Percentiles rank a stretch among this genome's conserved stretches.
Evolutionary conservation across 2,113 vertebrate genomes (phyloP).

Genomic region (Tragelaphus scriptus): DNA sequence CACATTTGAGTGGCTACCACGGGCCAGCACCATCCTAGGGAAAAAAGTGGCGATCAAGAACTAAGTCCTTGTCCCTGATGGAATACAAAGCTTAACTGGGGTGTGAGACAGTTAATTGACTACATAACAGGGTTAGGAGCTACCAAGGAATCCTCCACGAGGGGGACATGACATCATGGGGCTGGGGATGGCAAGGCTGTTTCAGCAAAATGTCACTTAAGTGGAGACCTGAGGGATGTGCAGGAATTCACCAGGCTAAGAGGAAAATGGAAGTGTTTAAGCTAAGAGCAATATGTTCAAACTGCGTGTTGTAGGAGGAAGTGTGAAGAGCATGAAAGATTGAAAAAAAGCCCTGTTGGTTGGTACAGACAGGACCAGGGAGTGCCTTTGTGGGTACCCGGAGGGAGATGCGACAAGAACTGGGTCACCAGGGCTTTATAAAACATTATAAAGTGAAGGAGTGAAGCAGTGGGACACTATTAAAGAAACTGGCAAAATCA

Average conservation of each 20-base stretch:
- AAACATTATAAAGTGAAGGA: neutral
- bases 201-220: neutral
- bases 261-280: neutral
- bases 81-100: neutral
- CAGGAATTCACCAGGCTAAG: neutral
- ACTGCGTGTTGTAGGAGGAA: neutral
- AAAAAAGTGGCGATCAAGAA: neutral
- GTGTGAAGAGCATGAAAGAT: neutral
- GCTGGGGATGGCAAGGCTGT: neutral
- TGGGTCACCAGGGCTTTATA: neutral
- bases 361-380: neutral
- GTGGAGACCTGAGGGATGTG: neutral
- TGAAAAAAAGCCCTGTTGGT: neutral
- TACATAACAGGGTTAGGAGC: neutral
- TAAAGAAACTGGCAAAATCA: neutral
- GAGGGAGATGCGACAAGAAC: neutral
- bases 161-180: neutral
- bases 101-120: neutral
- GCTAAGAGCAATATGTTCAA: neutral
- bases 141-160: neutral
- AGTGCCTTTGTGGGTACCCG: accelerated
- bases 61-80: neutral
- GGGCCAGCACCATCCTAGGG: neutral
- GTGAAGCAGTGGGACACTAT: neutral
- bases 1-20: neutral